Evolutionary conservation across 2,888 invertebrate genomes (phyloP), one percentile per base, ranked within the genome.

Genomic region (Slavum lentiscoides): DNA sequence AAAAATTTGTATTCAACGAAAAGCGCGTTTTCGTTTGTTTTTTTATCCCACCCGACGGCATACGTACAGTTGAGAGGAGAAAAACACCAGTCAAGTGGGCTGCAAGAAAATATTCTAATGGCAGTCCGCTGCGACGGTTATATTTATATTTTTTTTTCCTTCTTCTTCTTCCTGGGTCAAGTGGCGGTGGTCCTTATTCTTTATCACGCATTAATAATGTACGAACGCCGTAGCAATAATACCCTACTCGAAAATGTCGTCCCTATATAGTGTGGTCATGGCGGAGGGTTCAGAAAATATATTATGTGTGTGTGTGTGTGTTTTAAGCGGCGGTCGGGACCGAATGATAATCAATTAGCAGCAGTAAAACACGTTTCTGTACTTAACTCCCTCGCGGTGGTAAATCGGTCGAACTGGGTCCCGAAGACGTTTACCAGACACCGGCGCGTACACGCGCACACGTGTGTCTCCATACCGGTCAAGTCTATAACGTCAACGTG

Each of bases 281-380:
- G 64, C 30, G 2, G 64, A 62, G 55, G 80, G 68, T 76, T 76
- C 43, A 23, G 30, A 49, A 49, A 30, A 76, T 59, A 67, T 23
- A 21, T 23, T 30, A 55, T 8, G 66, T 55, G 66, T 37, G 1
- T 30, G 30, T 4, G 66, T 55, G 66, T 37, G 30, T 4, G 66
- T 55, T 58, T 37, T 59, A 68, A 23, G 59, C 8, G n/a, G 30
- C 58, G 67, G 75, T 49, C 4, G 59, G 49, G 67, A 76, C 55
- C 30, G 74, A 66, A 68, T 72, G 64, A 70, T 58, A 72, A 80
- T 80, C 80, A 80, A 80, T 80, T 80, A 80, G 64, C 55, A 72
- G 80, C 64, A 64, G 64, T 80, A 80, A 80, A 80, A 80, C 80
- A 80, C 80, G 80, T 80, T 80, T 80, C 58, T 80, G 72, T 80